Evolutionary conservation across 2,797 vertebrate genomes (phyloP).

Genomic region (Mormyrops attenuatus): DNA sequence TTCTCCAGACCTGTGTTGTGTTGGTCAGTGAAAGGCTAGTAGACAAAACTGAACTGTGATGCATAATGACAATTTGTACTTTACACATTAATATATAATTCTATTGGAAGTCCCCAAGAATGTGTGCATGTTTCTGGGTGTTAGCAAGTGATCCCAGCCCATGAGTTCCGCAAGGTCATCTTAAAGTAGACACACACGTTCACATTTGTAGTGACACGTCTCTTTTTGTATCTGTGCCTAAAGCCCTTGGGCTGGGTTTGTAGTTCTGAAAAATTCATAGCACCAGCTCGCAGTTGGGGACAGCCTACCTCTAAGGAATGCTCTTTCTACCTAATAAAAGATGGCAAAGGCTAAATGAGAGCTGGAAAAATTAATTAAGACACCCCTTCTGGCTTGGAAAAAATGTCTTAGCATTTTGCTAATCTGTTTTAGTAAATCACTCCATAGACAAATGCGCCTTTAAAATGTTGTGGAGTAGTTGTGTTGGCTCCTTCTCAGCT

Average conservation of each 20-base stretch:
- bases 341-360: not conserved
- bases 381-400: not conserved
- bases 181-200: not conserved
- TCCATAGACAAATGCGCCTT: not conserved
- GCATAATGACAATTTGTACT: not conserved
- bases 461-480: not conserved
- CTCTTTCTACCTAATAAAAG: not conserved
- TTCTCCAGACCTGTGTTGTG: not conserved
- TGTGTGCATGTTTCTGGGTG: not conserved
- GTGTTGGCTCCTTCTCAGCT: not conserved
- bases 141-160: not conserved
- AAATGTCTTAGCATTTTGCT: not conserved
- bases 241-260: not conserved
- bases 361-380: not conserved
- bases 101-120: not conserved
- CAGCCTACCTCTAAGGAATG: not conserved
- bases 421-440: not conserved
- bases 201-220: not conserved
- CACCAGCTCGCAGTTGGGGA: not conserved
- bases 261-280: conserved; percentile 8
- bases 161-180: not conserved
- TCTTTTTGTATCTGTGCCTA: not conserved
- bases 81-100: not conserved
- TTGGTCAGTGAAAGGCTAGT: not conserved
- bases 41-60: not conserved